A percentile compares a stretch with the other conserved stretches of the same genome.
These are phyloP conservation scores for Falco cherrug DNA, from an alignment of 2,797 vertebrate genomes.

Conservation along the genomic window DNA sequence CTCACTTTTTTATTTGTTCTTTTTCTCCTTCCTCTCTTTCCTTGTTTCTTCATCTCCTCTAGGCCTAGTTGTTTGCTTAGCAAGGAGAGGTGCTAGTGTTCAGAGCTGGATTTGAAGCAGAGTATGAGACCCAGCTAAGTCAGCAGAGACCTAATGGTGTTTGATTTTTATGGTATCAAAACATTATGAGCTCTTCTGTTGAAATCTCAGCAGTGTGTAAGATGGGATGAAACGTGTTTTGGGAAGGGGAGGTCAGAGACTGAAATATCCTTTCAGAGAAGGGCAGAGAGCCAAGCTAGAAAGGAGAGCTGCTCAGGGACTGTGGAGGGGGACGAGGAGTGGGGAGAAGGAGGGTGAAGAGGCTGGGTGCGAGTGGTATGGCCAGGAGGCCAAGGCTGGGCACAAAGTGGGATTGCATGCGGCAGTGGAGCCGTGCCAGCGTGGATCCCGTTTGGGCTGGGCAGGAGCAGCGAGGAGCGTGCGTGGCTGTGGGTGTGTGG, in stretches of 20 bases:
- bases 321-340: not conserved
- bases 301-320: not conserved
- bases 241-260: not conserved
- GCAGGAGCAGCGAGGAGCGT: not conserved
- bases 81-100: not conserved
- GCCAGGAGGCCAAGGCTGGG: not conserved
- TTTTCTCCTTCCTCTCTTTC: not conserved
- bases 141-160: not conserved
- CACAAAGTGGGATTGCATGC: fast-evolving
- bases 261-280: not conserved
- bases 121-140: not conserved
- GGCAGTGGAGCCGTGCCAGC: not conserved
- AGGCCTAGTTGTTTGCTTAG: not conserved
- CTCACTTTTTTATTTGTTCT: not conserved
- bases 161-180: not conserved
- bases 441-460: not conserved
- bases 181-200: not conserved
- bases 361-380: not conserved
- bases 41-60: not conserved
- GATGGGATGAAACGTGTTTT: not conserved
- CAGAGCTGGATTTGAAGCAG: not conserved
- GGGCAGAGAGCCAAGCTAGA: not conserved
- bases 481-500: not conserved
- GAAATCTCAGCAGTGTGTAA: not conserved
- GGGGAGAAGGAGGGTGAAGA: not conserved